phyloP scores from a whole-genome alignment of 1,140 invertebrate genomes.

The Apis cerana region DNA sequence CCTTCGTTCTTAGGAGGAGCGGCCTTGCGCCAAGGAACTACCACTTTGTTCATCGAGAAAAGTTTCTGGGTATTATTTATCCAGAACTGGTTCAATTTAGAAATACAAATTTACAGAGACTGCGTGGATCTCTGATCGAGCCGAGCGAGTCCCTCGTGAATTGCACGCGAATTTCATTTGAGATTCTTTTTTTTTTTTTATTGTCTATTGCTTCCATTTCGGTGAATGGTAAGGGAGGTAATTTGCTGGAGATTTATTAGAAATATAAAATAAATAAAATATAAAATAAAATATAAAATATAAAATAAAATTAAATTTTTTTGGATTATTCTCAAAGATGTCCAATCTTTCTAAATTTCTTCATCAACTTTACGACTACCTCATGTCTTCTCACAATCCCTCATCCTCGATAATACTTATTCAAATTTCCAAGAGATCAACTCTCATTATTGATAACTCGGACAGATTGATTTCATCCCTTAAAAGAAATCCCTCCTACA shows the following conservation, averaged over 20 bases:
- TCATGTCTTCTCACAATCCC: too few species aligned
- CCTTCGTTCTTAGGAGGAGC: not conserved
- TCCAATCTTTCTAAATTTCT: too few species aligned
- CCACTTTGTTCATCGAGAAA: constrained; percentile 43
- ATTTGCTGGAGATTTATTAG: not conserved
- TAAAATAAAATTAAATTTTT: too few species aligned
- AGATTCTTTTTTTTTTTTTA: not conserved
- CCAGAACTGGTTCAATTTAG: constrained; percentile 38
- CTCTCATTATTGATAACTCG: too few species aligned
- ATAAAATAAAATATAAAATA: too few species aligned
- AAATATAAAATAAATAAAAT: too few species aligned
- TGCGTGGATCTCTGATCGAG: constrained; percentile 25
- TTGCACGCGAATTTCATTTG: not conserved
- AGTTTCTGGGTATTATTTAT: constrained; percentile 43
- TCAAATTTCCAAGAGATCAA: too few species aligned
- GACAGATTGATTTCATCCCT: too few species aligned
- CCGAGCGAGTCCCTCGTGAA: not conserved
- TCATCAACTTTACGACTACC: too few species aligned
- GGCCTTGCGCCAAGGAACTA: not conserved
- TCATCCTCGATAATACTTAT: too few species aligned
- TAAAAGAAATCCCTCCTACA: too few species aligned
- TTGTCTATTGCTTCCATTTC: not conserved
- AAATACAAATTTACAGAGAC: constrained; percentile 48
- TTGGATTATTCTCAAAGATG: too few species aligned
- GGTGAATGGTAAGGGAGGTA: not conserved